Conservation (phyloP, 2,797 vertebrate genomes). For the Diglossa cyanea region DNA sequence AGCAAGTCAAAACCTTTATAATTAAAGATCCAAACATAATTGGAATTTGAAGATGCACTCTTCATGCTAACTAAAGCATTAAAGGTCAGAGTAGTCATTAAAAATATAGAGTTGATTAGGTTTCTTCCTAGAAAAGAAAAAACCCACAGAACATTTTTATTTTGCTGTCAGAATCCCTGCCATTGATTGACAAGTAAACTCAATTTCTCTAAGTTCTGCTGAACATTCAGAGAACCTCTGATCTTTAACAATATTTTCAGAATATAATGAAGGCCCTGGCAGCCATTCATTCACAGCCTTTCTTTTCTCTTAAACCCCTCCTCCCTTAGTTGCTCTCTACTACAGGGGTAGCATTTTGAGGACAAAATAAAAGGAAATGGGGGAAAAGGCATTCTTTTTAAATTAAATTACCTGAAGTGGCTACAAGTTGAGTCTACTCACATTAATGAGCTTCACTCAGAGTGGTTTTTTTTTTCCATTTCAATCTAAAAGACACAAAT, state of each 20-base stretch:
- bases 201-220: neutral
- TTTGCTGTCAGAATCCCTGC: neutral
- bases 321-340: neutral
- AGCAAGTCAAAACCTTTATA: neutral
- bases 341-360: neutral
- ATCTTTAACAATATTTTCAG: neutral
- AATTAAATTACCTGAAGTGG: neutral
- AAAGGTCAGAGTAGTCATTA: neutral
- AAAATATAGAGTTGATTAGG: neutral
- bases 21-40: neutral
- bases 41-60: neutral
- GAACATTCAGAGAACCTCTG: neutral
- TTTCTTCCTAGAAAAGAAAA: neutral
- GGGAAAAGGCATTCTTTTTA: neutral
- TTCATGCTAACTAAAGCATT: neutral
- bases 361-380: neutral
- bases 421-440: neutral
- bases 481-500: neutral
- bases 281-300: neutral
- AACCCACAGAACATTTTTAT: neutral
- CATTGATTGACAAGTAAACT: neutral
- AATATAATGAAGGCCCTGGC: neutral
- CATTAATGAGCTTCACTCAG: neutral
- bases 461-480: neutral
- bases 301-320: neutral